Percentiles rank a stretch among this genome's conserved stretches.
These are phyloP conservation scores for Todiramphus chloris DNA, from an alignment of 2,113 vertebrate genomes.

Conservation along the genomic window DNA sequence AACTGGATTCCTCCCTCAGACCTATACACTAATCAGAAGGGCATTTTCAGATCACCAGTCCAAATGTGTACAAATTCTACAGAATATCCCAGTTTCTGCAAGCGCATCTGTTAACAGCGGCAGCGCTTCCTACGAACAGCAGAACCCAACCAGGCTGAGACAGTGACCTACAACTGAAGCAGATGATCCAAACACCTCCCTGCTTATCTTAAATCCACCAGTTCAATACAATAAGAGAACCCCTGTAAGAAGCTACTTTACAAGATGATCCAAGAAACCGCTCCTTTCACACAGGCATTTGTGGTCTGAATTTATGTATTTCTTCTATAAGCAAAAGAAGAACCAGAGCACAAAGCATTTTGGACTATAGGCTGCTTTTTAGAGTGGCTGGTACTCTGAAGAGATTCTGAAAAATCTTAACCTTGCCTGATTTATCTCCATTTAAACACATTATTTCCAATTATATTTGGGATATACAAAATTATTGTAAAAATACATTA, in stretches of 20 bases:
- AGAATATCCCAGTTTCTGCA: not conserved
- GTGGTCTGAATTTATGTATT: not conserved
- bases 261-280: not conserved
- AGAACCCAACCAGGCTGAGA: not conserved
- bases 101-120: not conserved
- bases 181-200: not conserved
- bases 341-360: not conserved
- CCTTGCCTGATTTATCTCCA: not conserved
- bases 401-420: not conserved
- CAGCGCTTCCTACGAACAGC: not conserved
- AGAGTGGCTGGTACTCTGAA: not conserved
- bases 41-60: not conserved
- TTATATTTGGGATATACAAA: not conserved
- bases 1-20: not conserved
- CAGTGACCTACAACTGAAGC: not conserved
- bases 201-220: not conserved
- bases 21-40: not conserved
- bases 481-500: not conserved
- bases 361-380: rapidly evolving
- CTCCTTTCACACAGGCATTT: not conserved
- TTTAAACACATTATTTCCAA: not conserved
- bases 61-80: not conserved
- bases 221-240: not conserved
- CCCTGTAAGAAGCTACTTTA: not conserved
- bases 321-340: not conserved